phyloP scores from a whole-genome alignment of 2,113 vertebrate species.

The Camelus dromedarius region DNA sequence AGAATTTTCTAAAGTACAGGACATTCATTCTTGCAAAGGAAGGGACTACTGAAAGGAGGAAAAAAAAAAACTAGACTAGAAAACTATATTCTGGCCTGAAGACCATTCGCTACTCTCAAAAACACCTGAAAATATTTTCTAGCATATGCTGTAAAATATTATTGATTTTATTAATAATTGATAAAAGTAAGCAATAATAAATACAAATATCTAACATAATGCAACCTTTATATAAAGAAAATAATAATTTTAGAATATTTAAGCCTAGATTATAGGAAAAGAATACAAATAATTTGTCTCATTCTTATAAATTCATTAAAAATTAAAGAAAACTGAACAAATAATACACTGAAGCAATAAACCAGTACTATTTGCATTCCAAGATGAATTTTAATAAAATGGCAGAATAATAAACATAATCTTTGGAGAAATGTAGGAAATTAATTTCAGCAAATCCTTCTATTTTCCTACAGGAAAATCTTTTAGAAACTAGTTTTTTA shows the following conservation, averaged over 20 bases:
- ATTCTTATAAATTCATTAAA: background rate
- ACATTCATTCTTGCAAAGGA: background rate
- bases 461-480: background rate
- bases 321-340: conserved; percentile 14
- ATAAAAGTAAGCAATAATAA: background rate
- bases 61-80: background rate
- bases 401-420: background rate
- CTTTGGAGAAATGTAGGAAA: background rate
- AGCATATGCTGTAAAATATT: background rate
- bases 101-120: background rate
- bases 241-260: background rate
- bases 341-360: background rate
- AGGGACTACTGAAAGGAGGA: background rate
- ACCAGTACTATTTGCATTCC: background rate
- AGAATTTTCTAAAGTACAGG: background rate
- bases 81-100: background rate
- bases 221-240: background rate
- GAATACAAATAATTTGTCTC: background rate
- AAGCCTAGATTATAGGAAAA: background rate
- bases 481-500: background rate
- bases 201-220: background rate
- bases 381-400: background rate
- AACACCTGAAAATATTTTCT: background rate
- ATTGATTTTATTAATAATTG: background rate
- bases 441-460: background rate